Percentiles rank a stretch among this genome's conserved stretches.
Conservation (phyloP, 2,113 vertebrate species). For the Lates calcarifer region DNA sequence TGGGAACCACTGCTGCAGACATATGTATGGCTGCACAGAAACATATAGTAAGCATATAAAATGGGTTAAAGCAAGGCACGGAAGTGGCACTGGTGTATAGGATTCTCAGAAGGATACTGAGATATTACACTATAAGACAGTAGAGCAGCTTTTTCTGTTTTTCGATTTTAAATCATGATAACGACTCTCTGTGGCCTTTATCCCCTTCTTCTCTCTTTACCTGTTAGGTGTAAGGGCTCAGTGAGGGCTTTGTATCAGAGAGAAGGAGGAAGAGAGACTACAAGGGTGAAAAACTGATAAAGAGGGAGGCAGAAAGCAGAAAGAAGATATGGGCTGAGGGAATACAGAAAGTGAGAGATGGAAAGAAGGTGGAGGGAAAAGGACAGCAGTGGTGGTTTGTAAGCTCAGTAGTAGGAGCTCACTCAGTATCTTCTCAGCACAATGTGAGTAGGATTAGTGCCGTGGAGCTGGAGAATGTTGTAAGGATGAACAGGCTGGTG, state of each 20-base stretch:
- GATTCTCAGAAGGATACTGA: no score
- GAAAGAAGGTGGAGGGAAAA: slow-evolving; percentile 9
- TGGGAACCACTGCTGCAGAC: background rate
- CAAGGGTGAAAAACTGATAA: slow-evolving; percentile 26
- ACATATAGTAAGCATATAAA: background rate
- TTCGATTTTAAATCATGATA: slow-evolving; percentile 23
- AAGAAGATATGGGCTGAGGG: slow-evolving; percentile 8
- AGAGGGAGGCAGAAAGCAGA: background rate
- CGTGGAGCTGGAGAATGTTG: background rate
- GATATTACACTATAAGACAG: no score
- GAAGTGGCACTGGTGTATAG: slow-evolving; percentile 4
- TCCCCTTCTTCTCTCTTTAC: background rate
- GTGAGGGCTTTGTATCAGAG: slow-evolving; percentile 8
- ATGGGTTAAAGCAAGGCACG: background rate
- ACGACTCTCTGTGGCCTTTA: background rate
- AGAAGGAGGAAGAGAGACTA: slow-evolving; percentile 2
- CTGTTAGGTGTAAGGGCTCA: slow-evolving; percentile 7
- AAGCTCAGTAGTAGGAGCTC: slow-evolving; percentile 24
- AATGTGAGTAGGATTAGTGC: slow-evolving; percentile 40
- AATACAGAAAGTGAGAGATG: slow-evolving; percentile 9
- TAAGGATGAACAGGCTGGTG: background rate
- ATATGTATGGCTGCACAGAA: background rate
- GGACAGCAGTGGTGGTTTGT: slow-evolving; percentile 2
- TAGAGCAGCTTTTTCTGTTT: slow-evolving; percentile 1
- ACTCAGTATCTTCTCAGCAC: slow-evolving; percentile 10